Percentiles rank a stretch among this genome's conserved stretches.
Conservation (phyloP, 2,797 vertebrate species). For the Podargus strigoides region DNA sequence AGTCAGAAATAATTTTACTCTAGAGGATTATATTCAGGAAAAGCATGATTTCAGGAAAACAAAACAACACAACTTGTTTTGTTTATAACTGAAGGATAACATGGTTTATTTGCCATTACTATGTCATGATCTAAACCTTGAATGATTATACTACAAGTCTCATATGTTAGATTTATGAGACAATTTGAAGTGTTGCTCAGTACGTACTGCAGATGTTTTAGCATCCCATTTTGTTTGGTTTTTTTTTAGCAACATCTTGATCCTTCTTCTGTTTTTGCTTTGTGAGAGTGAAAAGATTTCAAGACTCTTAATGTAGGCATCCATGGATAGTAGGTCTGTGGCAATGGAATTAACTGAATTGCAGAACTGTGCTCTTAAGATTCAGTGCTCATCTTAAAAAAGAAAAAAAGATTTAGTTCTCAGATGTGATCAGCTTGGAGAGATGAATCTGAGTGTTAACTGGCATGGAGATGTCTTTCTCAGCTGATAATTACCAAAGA, state of each 20-base stretch:
- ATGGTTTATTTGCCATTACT: not conserved
- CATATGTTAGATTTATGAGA: not conserved
- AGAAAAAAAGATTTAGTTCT: not conserved
- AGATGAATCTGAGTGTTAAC: not conserved
- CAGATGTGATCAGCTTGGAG: not conserved
- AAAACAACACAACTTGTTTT: not conserved
- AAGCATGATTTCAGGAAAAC: not conserved
- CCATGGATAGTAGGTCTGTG: not conserved
- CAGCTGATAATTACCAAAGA: not conserved
- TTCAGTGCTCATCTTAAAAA: not conserved
- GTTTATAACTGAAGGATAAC: not conserved
- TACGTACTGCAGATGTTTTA: constrained; percentile 16
- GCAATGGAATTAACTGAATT: not conserved
- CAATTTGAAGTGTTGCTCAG: not conserved
- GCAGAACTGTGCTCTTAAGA: not conserved
- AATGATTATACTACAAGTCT: not conserved
- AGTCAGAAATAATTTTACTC: constrained; percentile 5
- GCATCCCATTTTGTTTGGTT: not conserved
- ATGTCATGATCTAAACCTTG: not conserved
- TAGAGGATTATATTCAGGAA: not conserved
- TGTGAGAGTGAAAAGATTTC: not conserved
- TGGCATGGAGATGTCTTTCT: not conserved
- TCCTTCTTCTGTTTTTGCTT: not conserved
- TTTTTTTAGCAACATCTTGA: not conserved
- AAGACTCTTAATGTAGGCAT: not conserved